Conservation (phyloP, 2,797 vertebrate genomes). For the Halcyon smyrnensis region DNA sequence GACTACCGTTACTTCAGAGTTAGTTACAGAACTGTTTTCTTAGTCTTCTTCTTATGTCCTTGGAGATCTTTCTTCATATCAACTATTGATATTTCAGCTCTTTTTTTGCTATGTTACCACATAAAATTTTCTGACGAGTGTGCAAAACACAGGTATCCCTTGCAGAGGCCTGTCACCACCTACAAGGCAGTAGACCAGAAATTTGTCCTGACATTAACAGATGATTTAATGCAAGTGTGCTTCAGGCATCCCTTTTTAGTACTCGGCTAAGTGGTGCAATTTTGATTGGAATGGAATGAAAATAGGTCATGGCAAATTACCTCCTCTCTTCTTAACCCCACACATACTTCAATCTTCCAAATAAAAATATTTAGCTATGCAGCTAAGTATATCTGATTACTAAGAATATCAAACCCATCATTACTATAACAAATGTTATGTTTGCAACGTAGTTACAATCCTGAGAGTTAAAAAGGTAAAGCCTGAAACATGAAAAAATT, state of each 20-base stretch:
- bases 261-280: constrained; percentile 29
- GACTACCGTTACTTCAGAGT: not conserved
- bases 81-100: not conserved
- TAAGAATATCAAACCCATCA: not conserved
- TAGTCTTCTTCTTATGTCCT: not conserved
- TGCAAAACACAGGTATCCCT: not conserved
- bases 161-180: not conserved
- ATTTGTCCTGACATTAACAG: not conserved
- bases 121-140: not conserved
- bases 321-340: not conserved
- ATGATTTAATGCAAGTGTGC: constrained; percentile 21
- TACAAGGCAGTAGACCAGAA: not conserved
- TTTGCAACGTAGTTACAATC: not conserved
- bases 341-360: constrained; percentile 22
- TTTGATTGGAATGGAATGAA: constrained; percentile 65
- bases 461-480: not conserved
- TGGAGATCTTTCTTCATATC: not conserved
- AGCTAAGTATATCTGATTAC: not conserved
- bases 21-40: not conserved
- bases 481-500: not conserved
- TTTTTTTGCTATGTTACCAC: not conserved
- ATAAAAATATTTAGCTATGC: constrained; percentile 36
- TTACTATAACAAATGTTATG: constrained; percentile 1
- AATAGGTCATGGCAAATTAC: constrained; percentile 52
- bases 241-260: constrained; percentile 34